Evolutionary conservation across 2,113 vertebrate species (phyloP).

Genomic region (Dermatemys mawii): DNA sequence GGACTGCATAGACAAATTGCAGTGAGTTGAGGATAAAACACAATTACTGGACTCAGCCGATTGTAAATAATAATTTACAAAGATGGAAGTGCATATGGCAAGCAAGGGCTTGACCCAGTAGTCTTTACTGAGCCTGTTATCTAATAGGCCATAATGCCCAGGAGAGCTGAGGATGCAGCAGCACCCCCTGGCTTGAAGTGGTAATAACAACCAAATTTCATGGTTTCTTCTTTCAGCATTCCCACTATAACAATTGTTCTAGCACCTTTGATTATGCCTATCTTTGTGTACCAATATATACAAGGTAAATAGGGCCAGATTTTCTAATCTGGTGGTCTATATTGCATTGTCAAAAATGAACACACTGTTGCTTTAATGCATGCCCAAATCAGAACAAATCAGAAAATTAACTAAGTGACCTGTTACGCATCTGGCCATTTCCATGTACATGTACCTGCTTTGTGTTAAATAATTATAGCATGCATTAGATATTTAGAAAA

Average conservation of each 20-base stretch:
- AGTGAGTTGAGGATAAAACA: not conserved
- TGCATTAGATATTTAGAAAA: not conserved
- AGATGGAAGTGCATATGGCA: not conserved
- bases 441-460: not conserved
- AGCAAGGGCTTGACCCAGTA: not conserved
- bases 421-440: not conserved
- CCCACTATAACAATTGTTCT: not conserved
- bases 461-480: not conserved
- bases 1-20: not conserved
- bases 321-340: not conserved
- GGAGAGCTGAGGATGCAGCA: not conserved
- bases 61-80: not conserved
- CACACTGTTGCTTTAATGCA: rapidly evolving
- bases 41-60: not conserved
- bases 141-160: not conserved
- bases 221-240: not conserved
- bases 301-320: not conserved
- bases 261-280: not conserved
- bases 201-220: not conserved
- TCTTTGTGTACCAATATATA: not conserved
- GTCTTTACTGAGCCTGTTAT: not conserved
- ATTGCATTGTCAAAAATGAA: not conserved
- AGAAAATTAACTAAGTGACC: not conserved
- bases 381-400: not conserved
- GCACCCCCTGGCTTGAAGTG: not conserved